phyloP scores from a whole-genome alignment of 2,888 invertebrate species.

The Oligia latruncula region DNA sequence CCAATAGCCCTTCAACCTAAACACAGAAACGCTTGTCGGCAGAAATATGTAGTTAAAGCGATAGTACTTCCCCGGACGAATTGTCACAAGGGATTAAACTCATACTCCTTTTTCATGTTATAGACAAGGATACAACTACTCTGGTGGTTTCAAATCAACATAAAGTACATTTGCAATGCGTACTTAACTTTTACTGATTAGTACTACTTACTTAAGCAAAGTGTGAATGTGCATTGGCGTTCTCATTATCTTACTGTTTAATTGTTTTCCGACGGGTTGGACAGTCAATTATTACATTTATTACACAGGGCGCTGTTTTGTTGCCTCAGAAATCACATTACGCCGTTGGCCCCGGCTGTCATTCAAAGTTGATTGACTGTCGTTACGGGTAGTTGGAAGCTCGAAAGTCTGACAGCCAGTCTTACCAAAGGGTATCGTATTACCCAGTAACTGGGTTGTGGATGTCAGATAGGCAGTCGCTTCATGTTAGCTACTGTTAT shows the following conservation, averaged over 20 bases:
- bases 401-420: background rate
- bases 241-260: slow-evolving; percentile 42
- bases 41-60: background rate
- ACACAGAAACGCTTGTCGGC: background rate
- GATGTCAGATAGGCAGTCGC: background rate
- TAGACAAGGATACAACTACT: slow-evolving; percentile 5
- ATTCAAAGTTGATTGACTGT: background rate
- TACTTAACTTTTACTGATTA: slow-evolving; percentile 28
- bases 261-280: slow-evolving; percentile 33
- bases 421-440: background rate
- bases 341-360: too few species aligned
- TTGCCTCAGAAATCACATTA: background rate
- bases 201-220: slow-evolving; percentile 29
- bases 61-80: background rate
- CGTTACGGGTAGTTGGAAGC: too few species aligned
- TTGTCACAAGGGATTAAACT: background rate
- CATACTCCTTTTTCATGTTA: background rate
- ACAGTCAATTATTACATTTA: slow-evolving; percentile 14
- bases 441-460: background rate
- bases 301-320: slow-evolving; percentile 12
- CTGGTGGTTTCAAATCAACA: background rate
- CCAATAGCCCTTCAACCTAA: background rate
- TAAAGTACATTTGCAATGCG: slow-evolving; percentile 32
- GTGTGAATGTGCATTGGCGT: slow-evolving; percentile 36
- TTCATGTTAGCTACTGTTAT: background rate